Evolutionary conservation across 2,888 invertebrate genomes (phyloP).

Genomic region (Spisula solida): DNA sequence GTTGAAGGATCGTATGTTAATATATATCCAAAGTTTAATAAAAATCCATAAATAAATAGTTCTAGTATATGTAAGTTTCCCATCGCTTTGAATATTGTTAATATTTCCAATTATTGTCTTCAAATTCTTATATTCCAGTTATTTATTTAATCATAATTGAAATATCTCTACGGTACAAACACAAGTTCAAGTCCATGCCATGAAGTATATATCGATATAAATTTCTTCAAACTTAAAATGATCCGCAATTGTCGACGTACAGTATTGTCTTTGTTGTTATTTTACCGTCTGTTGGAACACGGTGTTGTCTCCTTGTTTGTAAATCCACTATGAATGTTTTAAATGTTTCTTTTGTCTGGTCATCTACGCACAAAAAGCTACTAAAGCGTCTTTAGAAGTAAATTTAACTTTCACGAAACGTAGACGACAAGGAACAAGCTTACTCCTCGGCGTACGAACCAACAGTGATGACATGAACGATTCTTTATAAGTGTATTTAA

Average conservation of each 20-base stretch:
- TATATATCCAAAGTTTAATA: slow-evolving; percentile 28
- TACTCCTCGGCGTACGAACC: slow-evolving; percentile 6
- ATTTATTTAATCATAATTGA: neutral
- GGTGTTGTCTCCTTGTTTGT: neutral
- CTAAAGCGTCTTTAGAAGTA: neutral
- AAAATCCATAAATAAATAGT: slow-evolving; percentile 26
- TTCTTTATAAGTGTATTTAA: slow-evolving; percentile 27
- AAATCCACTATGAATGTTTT: neutral
- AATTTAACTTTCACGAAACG: slow-evolving; percentile 13
- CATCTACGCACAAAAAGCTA: slow-evolving; percentile 14
- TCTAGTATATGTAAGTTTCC: neutral
- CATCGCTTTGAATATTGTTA: neutral
- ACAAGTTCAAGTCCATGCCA: too few relatives aligned
- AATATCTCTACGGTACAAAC: neutral
- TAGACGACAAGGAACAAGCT: slow-evolving; percentile 23
- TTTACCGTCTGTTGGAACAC: neutral
- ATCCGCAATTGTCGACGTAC: neutral
- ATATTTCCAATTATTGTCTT: neutral
- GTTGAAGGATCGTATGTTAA: slow-evolving; percentile 63
- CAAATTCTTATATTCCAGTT: neutral
- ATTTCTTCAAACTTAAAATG: neutral
- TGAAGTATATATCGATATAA: too few relatives aligned
- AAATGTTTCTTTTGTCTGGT: neutral
- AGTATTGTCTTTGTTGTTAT: neutral
- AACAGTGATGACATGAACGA: slow-evolving; percentile 9